Evolutionary conservation across 2,797 vertebrate genomes (phyloP).

Genomic region (Phoeniculus purpureus): DNA sequence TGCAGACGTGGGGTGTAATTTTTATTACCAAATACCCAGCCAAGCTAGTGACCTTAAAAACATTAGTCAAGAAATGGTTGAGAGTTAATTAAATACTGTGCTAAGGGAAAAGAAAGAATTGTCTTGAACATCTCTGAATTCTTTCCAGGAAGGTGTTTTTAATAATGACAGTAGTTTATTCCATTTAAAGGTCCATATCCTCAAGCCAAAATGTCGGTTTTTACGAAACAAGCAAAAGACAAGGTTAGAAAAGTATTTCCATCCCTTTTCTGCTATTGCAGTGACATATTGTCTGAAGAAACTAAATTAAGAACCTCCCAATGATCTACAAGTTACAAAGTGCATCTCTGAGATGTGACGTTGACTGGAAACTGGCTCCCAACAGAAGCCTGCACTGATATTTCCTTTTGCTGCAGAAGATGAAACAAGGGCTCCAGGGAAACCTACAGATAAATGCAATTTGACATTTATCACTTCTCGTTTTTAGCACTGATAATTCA

Average conservation of each 20-base stretch:
- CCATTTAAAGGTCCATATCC: conserved; percentile 47
- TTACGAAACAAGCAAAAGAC: conserved; percentile 22
- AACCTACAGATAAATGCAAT: background rate
- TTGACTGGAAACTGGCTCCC: background rate
- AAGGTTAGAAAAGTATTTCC: conserved; percentile 17
- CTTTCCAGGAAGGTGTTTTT: conserved; percentile 65
- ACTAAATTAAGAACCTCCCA: background rate
- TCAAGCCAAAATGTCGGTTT: conserved; percentile 30
- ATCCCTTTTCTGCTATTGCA: background rate
- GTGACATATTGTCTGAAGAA: background rate
- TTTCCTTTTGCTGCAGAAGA: background rate
- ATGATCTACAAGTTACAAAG: background rate
- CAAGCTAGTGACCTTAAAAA: conserved; percentile 55
- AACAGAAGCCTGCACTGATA: background rate
- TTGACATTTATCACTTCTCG: background rate
- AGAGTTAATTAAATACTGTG: conserved; percentile 57
- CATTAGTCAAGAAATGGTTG: conserved; percentile 45
- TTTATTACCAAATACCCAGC: conserved; percentile 41
- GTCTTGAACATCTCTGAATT: conserved; percentile 49
- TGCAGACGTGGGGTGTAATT: conserved; percentile 36
- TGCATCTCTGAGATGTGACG: background rate
- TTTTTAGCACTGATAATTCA: background rate
- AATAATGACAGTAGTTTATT: conserved; percentile 59
- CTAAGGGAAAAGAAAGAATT: background rate
- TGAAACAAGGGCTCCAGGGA: background rate